Evolutionary conservation across 2,113 vertebrate genomes (phyloP), one percentile per base, ranked within the genome.

Genomic region (Cephalopholis sonnerati): DNA sequence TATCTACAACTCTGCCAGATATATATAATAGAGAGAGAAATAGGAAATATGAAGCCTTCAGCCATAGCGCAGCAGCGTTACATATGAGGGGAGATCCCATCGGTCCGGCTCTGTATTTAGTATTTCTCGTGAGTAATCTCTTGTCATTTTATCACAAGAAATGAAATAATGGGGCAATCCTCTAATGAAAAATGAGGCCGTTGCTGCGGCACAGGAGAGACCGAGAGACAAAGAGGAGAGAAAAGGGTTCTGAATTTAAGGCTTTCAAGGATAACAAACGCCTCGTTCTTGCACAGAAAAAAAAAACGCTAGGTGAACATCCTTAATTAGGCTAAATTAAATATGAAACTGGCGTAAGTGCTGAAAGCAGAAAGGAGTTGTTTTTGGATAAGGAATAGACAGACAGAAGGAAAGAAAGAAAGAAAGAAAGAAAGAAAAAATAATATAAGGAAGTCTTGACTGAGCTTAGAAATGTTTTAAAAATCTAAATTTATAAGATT

Each of bases 111-210:
- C 90, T 93, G 92, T 93, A 93, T 93, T 93, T 94, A 90, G 91
- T 93, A 94, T 93, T 94, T 93, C 91, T 93, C 86, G 70, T 93
- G 93, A 94, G 92, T 93, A 94, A 94, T 94, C 91, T 93, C 92
- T 93, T 94, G 93, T 94, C 94, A 92, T 93, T 94, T 93, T 94
- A 94, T 94, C 92, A 94, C 93, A 90, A 91, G 90, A 89, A 93
- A 91, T 93, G 86, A 93, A 93, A 94, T 93, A 94, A 93, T 94
- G 91, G 92, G 88, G 84, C 87, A 89, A 93, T 90, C 87, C 82
- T 92, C 89, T 94, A 93, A 93, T 94, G 92, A 94, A 92, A 94
- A 93, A 94, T 87, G 92, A 93, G 86, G 85, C 84, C 4, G 67
- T 59, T 79, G 74, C 87, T 25, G 80, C 77, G 2, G 87, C 83